Conservation (phyloP, 2,888 invertebrate species). For the Amiota communis region DNA sequence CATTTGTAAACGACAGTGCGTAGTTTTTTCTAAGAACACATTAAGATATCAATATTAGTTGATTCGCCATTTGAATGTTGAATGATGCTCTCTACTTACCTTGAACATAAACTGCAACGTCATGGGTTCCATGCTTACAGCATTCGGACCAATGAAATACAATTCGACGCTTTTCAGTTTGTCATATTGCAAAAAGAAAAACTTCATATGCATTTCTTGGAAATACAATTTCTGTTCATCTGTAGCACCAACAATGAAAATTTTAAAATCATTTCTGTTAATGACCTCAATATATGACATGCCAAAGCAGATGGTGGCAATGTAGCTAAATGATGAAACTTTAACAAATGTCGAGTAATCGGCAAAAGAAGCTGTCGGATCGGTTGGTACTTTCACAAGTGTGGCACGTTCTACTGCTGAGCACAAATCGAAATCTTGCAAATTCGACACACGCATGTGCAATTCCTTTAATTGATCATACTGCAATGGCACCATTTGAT, state of each 20-base stretch:
- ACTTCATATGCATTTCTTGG: slow-evolving; percentile 53
- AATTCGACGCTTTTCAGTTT: slow-evolving; percentile 50
- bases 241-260: slow-evolving; percentile 59
- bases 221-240: slow-evolving; percentile 58
- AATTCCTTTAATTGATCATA: slow-evolving; percentile 32
- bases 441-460: slow-evolving; percentile 31
- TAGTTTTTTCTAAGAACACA: neutral
- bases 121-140: neutral
- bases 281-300: slow-evolving; percentile 44
- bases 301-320: slow-evolving; percentile 58
- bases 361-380: slow-evolving; percentile 44
- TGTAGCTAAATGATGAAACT: slow-evolving; percentile 63
- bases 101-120: slow-evolving; percentile 15
- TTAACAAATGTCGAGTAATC: slow-evolving; percentile 57
- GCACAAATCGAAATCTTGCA: slow-evolving; percentile 48
- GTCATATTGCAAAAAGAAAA: slow-evolving; percentile 61
- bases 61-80: neutral
- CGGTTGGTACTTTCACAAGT: slow-evolving; percentile 36
- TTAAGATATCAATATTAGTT: neutral
- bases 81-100: slow-evolving; percentile 25
- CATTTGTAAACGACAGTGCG: slow-evolving; percentile 34
- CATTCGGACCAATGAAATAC: slow-evolving; percentile 60
- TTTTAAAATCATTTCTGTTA: neutral
- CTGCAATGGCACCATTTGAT: slow-evolving; percentile 41
- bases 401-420: slow-evolving; percentile 49